phyloP scores from a whole-genome alignment of 2,888 invertebrate species.

The Arctia plantaginis region DNA sequence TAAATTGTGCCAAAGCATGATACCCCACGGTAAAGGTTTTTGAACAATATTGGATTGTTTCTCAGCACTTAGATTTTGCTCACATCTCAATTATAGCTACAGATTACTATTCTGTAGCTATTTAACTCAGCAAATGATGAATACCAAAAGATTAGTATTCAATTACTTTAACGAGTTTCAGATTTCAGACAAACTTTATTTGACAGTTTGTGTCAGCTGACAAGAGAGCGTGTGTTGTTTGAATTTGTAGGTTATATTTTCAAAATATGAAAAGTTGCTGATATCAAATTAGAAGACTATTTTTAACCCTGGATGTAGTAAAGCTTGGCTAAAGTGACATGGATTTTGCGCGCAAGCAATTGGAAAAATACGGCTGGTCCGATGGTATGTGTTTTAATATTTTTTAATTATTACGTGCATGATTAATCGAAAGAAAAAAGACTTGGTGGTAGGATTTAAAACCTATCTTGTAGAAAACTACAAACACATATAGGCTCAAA shows the following conservation, averaged over 20 bases:
- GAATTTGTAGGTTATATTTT: background rate
- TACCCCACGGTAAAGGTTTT: too few species aligned
- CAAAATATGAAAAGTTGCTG: background rate
- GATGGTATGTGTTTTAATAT: conserved; percentile 66
- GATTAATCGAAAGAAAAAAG: background rate
- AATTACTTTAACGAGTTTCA: background rate
- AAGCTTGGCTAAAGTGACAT: conserved; percentile 61
- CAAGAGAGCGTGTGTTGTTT: background rate
- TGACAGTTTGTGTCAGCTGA: background rate
- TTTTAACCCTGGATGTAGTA: background rate
- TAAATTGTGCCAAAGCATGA: too few species aligned
- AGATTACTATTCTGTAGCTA: too few species aligned
- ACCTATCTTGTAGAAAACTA: background rate
- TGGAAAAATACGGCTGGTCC: conserved; percentile 92
- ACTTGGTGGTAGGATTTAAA: too few species aligned
- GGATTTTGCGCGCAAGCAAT: conserved; percentile 90
- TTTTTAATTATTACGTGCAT: background rate
- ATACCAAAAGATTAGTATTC: background rate
- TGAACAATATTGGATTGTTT: too few species aligned
- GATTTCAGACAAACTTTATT: background rate
- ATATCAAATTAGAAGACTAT: background rate
- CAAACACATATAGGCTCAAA: background rate
- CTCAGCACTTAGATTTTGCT: too few species aligned
- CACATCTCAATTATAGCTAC: too few species aligned
- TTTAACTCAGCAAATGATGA: too few species aligned